Base-by-base conservation (phyloP, 2,888 invertebrate genomes). In the Cosmia pyralina region DNA sequence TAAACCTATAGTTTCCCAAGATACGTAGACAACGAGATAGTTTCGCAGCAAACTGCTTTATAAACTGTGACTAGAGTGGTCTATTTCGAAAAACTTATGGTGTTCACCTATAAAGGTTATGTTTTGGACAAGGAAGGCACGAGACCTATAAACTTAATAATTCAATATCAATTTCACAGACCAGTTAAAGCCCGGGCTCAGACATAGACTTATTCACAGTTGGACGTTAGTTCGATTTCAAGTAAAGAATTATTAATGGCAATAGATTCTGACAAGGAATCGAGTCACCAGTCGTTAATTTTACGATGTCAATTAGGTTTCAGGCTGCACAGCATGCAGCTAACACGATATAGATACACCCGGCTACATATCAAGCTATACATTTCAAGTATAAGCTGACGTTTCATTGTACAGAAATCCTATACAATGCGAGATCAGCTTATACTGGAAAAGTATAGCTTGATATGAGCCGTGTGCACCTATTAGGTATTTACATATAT, bases 231-330 rank as follows among this genome's bases (percentile, higher is more conserved):
- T 46, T 75, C 13, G 28, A 46, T 65, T 75, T n/a, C 38, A 59
- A 65, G 34, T 15, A 1, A 59, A 4, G 11, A 64, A 74, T 53
- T 58, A 38, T 74, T 58, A n/a, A 64, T 58, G 50, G 7, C 44
- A 72, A 55, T 41, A n/a, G n/a, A n/a, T n/a, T n/a, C n/a, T n/a
- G 28, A 75, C 19, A 57, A 34, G 28, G 48, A 48, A 53, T 8
- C 22, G 19, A 19, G 15, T 15, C 15, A 46, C 44, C 19, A 19
- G 34, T 10, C 15, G n/a, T 50, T n/a, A 4, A 11, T 44, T 50
- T 28, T 19, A 10, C 22, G 7, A 38, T 15, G 13, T 46, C 22
- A 68, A 34, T 70, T 38, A 55, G 11, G 19, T 28, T 57, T 28
- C 4, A n/a, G n/a, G n/a, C n/a, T n/a, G n/a, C n/a, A n/a, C n/a